phyloP scores from a whole-genome alignment of 2,797 vertebrate species.

The Pantherophis vulpinus region DNA sequence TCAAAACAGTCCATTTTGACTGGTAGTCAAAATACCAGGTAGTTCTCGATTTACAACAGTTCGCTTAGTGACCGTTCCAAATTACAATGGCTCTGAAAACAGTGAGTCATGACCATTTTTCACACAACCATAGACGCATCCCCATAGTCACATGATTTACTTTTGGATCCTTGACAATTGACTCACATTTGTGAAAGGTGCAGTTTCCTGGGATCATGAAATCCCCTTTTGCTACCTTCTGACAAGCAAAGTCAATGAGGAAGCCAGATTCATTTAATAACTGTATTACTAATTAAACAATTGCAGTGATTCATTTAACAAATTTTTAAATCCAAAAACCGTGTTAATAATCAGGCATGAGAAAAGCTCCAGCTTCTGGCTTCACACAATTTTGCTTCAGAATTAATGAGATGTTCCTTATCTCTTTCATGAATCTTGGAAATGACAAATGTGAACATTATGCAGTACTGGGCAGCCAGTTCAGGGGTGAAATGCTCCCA shows the following conservation, averaged over 20 bases:
- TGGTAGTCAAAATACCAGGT: neutral
- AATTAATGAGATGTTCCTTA: neutral
- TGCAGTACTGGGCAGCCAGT: neutral
- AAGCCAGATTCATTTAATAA: neutral
- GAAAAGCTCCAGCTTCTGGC: neutral
- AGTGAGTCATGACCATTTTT: too few relatives aligned
- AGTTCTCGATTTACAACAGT: too few relatives aligned
- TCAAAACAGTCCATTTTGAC: neutral
- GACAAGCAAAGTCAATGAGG: neutral
- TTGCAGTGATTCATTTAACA: neutral
- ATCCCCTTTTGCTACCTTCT: too few relatives aligned
- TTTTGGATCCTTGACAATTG: too few relatives aligned
- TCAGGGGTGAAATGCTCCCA: too few relatives aligned
- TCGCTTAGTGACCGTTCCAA: too few relatives aligned
- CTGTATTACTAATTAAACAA: neutral
- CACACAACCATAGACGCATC: too few relatives aligned
- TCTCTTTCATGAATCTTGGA: neutral
- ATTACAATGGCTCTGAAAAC: too few relatives aligned
- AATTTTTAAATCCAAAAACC: neutral
- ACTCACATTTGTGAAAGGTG: too few relatives aligned
- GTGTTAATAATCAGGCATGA: neutral
- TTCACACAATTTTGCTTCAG: neutral
- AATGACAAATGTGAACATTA: neutral
- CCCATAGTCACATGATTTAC: too few relatives aligned
- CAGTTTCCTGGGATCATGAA: too few relatives aligned